A percentile compares a stretch with the other conserved stretches of the same genome.
Conservation (phyloP, 2,797 vertebrate species). For the Lacerta bilineata region DNA sequence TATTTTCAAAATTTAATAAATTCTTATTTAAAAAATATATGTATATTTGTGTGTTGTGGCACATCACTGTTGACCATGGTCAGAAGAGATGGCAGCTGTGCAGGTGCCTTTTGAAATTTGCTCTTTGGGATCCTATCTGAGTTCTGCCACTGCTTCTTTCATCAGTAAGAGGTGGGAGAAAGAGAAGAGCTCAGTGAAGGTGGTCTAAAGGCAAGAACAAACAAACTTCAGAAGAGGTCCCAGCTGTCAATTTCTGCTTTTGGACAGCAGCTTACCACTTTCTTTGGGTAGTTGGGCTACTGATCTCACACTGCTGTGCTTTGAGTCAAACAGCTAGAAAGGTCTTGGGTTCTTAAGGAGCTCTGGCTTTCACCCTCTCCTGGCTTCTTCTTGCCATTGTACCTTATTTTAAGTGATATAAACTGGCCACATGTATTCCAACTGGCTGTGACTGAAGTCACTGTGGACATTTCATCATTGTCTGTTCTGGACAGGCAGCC, state of each 20-base stretch:
- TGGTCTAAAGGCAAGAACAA: neutral
- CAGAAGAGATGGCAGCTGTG: neutral
- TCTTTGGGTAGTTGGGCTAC: neutral
- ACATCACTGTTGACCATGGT: neutral
- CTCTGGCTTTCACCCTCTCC: neutral
- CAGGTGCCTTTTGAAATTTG: neutral
- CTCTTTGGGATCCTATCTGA: neutral
- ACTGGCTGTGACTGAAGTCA: neutral
- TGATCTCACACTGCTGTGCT: neutral
- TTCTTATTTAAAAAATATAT: no score
- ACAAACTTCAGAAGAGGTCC: neutral
- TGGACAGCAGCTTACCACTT: neutral
- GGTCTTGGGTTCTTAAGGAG: neutral
- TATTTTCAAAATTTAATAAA: no score
- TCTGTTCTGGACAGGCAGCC: neutral
- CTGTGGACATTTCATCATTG: neutral
- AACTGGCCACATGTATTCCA: no score
- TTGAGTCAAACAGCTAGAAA: neutral
- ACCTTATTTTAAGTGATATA: neutral
- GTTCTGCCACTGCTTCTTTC: neutral
- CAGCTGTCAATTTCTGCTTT: neutral
- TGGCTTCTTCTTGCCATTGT: neutral
- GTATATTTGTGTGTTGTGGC: neutral
- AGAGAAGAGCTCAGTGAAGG: neutral
- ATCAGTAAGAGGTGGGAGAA: neutral